Evolutionary conservation across 1,140 invertebrate species (phyloP).

Genomic region (Potamilus streckersoni): DNA sequence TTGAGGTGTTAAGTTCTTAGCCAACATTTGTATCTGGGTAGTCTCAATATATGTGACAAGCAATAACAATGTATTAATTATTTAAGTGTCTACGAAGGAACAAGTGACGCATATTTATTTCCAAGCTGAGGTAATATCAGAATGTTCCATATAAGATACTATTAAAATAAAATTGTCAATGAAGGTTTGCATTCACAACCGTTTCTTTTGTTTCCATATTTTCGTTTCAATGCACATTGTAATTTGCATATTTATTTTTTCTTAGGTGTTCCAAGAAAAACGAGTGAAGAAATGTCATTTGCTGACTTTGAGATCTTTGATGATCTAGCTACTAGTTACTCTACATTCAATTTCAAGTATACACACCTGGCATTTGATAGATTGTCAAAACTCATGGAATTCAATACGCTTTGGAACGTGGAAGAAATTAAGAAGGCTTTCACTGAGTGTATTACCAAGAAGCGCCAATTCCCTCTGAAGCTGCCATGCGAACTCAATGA

Average conservation of each 20-base stretch:
- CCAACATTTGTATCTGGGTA: too few species aligned
- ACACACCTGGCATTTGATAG: constrained; percentile 65
- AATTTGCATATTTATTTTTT: constrained; percentile 1
- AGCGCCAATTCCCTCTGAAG: constrained; percentile 28
- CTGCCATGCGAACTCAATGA: constrained; percentile 35
- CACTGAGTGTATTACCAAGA: constrained; percentile 50
- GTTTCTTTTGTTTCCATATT: too few species aligned
- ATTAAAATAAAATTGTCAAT: too few species aligned
- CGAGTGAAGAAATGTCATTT: constrained; percentile 67
- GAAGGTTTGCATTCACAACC: too few species aligned
- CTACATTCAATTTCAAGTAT: constrained; percentile 70
- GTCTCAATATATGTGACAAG: too few species aligned
- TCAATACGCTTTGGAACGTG: constrained; percentile 67
- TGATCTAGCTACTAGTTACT: constrained; percentile 66
- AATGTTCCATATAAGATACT: too few species aligned
- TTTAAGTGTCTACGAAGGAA: too few species aligned
- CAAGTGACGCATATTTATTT: too few species aligned
- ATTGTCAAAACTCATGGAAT: constrained; percentile 68
- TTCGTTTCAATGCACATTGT: too few species aligned
- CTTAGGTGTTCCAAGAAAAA: constrained; percentile 61
- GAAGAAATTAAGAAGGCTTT: constrained; percentile 65
- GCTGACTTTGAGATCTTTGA: constrained; percentile 70
- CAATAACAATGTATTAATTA: too few species aligned
- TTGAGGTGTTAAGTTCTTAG: too few species aligned
- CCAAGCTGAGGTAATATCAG: too few species aligned